These are phyloP conservation scores for Marronus borbonicus DNA, from an alignment of 2,888 invertebrate genomes.

Conservation along the genomic window DNA sequence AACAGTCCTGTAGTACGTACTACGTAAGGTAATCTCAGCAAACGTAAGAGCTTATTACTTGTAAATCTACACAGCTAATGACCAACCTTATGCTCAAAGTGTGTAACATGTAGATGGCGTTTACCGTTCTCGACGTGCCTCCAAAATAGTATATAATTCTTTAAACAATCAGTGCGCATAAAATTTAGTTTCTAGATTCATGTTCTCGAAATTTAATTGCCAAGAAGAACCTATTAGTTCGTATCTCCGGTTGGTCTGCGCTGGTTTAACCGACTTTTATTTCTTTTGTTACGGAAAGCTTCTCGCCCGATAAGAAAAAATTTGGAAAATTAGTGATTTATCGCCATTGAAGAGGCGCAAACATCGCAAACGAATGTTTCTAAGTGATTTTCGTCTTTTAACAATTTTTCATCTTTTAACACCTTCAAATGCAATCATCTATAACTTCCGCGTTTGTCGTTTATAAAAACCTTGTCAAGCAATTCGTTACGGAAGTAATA, in stretches of 20 bases:
- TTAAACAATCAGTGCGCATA: constrained; percentile 39
- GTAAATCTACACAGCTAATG: constrained; percentile 12
- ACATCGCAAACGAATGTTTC: no score
- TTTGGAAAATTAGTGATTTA: no score
- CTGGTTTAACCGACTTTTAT: no score
- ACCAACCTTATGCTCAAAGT: constrained; percentile 18
- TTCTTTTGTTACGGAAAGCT: no score
- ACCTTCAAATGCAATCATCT: no score
- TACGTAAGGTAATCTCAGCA: not conserved
- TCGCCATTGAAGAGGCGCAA: no score
- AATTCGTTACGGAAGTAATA: no score
- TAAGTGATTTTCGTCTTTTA: no score
- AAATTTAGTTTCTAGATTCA: constrained; percentile 29
- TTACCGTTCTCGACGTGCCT: constrained; percentile 25
- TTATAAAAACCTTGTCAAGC: no score
- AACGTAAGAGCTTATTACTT: constrained; percentile 1
- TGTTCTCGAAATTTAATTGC: constrained; percentile 37
- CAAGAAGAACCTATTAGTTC: constrained; percentile 8
- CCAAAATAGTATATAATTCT: constrained; percentile 36
- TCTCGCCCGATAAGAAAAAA: no score
- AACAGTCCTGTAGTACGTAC: not conserved
- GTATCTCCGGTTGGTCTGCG: not conserved
- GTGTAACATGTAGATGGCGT: constrained; percentile 37
- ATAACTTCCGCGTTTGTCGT: no score
- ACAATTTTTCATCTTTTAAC: no score